Conservation (phyloP, 2,113 vertebrate genomes). For the Dermatemys mawii region DNA sequence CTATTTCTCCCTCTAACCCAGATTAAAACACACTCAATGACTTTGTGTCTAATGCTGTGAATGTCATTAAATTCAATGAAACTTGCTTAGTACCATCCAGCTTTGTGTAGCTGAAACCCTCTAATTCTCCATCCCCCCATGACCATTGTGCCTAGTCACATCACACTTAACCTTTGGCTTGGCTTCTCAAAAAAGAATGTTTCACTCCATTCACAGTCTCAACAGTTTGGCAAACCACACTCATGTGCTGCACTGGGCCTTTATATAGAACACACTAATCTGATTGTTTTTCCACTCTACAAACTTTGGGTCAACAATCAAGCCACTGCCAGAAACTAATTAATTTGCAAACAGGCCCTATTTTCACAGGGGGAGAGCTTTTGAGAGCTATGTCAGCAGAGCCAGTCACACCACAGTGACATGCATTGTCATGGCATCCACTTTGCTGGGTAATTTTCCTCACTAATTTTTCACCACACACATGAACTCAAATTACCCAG, state of each 20-base stretch:
- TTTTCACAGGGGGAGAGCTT: conserved; percentile 84
- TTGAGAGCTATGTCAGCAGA: conserved; percentile 81
- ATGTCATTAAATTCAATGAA: conserved; percentile 69
- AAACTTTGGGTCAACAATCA: conserved; percentile 87
- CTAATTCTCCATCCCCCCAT: conserved; percentile 37
- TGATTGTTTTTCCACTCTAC: conserved; percentile 87
- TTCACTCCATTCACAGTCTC: conserved; percentile 79
- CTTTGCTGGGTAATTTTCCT: conserved; percentile 78
- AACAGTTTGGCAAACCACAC: conserved; percentile 81
- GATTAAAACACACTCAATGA: conserved; percentile 42
- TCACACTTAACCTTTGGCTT: conserved; percentile 86
- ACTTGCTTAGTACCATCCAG: conserved; percentile 45
- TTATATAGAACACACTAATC: conserved; percentile 85
- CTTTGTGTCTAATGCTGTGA: conserved; percentile 29
- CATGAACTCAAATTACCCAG: conserved; percentile 81
- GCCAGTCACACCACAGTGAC: conserved; percentile 80
- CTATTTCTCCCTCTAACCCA: conserved; percentile 26
- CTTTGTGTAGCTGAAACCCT: conserved; percentile 69
- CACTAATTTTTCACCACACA: conserved; percentile 81
- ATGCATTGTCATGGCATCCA: conserved; percentile 80
- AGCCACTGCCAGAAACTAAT: conserved; percentile 86
- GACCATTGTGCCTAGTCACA: conserved; percentile 75
- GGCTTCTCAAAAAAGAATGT: conserved; percentile 80
- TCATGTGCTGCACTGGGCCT: conserved; percentile 72
- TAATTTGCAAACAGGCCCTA: conserved; percentile 86